phyloP scores from a whole-genome alignment of 2,888 invertebrate species.

The Gibbula magus region DNA sequence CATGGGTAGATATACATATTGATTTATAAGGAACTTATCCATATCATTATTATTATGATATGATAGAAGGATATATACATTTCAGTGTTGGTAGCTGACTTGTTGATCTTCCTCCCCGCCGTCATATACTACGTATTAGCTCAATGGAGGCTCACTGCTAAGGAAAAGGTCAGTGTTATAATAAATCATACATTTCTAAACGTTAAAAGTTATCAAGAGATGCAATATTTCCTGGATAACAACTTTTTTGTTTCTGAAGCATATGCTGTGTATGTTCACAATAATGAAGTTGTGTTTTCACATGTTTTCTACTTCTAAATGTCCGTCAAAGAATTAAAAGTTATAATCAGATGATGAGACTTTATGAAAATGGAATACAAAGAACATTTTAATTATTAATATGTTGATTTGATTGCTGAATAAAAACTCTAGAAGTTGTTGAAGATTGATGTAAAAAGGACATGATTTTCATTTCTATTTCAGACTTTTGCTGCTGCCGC shows the following conservation, averaged over 20 bases:
- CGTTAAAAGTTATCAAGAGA: no score
- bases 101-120: constrained; percentile 87
- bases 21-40: no score
- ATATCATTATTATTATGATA: background rate
- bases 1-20: no score
- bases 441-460: background rate
- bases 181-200: no score
- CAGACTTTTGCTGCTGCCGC: constrained; percentile 72
- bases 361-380: background rate
- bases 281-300: no score
- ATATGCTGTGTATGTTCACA: no score
- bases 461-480: constrained; percentile 32
- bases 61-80: constrained; percentile 53
- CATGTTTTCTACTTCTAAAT: no score
- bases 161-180: constrained; percentile 26
- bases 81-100: constrained; percentile 88
- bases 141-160: constrained; percentile 19
- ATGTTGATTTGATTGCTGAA: background rate
- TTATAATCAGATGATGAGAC: no score
- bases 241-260: no score
- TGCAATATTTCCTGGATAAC: no score
- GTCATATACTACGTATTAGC: constrained; percentile 72
- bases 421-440: background rate
- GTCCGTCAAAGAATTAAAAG: no score
- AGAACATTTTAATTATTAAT: no score